These are phyloP conservation scores for Cyphomyrus discorhynchus DNA, from an alignment of 2,113 vertebrate genomes.

Conservation along the genomic window DNA sequence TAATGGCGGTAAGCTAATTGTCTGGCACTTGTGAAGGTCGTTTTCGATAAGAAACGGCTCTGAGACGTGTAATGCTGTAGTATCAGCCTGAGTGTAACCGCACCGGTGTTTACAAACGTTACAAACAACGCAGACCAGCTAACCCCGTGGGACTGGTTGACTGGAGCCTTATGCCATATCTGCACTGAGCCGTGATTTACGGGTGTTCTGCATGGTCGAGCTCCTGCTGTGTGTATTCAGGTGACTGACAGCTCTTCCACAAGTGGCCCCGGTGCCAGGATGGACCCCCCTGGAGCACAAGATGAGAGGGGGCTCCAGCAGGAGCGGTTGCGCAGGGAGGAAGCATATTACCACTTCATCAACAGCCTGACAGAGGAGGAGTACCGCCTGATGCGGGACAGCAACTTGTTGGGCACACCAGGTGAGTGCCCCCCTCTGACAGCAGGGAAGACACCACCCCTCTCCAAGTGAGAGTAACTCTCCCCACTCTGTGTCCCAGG, in stretches of 20 bases:
- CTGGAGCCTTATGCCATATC: not conserved
- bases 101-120: not conserved
- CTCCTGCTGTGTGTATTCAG: not conserved
- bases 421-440: conserved; percentile 55
- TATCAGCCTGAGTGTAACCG: not conserved
- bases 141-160: not conserved
- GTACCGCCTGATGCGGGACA: conserved; percentile 90
- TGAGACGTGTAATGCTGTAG: not conserved
- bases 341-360: conserved; percentile 95
- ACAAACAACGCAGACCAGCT: not conserved
- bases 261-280: conserved; percentile 40
- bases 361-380: conserved; percentile 88
- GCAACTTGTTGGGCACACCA: conserved; percentile 86
- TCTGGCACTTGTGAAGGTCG: not conserved
- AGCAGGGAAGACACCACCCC: not conserved
- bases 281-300: conserved; percentile 66
- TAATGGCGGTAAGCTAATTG: not conserved
- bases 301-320: conserved; percentile 80
- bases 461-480: not conserved
- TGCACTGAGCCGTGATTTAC: not conserved
- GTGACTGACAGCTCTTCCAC: not conserved
- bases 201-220: not conserved
- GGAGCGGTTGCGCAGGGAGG: conserved; percentile 86
- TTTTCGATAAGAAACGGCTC: not conserved
- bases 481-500: conserved; percentile 51